Conservation (phyloP, 2,797 vertebrate species). For the Tenualosa thibaudeaui region DNA sequence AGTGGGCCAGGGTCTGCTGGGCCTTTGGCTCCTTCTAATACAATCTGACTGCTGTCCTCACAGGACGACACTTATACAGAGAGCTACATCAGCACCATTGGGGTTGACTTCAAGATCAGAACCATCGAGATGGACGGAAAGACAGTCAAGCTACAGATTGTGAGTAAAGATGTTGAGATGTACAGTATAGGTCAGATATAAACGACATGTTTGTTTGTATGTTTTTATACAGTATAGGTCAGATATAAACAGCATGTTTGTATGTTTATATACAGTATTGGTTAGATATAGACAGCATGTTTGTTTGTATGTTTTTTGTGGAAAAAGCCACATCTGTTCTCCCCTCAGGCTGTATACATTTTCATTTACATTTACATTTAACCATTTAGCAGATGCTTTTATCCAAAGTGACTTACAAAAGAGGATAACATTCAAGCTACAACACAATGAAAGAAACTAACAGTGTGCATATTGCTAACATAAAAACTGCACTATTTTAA, state of each 20-base stretch:
- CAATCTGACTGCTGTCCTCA: neutral
- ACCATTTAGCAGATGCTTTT: too few species aligned
- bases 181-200: neutral
- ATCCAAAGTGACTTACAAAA: too few species aligned
- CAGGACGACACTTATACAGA: constrained; percentile 82
- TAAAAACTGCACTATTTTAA: too few species aligned
- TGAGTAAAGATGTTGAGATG: constrained; percentile 53
- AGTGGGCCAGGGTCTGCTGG: neutral
- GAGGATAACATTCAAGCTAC: too few species aligned
- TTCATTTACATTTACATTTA: too few species aligned
- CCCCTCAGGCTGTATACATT: too few species aligned
- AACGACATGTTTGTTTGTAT: neutral
- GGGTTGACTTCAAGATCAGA: constrained; percentile 81
- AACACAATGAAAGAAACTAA: too few species aligned
- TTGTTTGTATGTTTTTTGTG: neutral
- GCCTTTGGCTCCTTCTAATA: neutral
- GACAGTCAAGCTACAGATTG: constrained; percentile 79
- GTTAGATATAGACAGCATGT: neutral
- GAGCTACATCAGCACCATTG: constrained; percentile 82
- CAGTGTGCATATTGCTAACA: too few species aligned
- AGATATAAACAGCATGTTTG: neutral
- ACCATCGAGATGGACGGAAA: constrained; percentile 80
- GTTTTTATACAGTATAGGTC: too few species aligned
- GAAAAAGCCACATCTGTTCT: too few species aligned
- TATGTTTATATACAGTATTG: neutral